Base-by-base conservation (phyloP, 2,113 vertebrate genomes). In the Crotalus viridis region DNA sequence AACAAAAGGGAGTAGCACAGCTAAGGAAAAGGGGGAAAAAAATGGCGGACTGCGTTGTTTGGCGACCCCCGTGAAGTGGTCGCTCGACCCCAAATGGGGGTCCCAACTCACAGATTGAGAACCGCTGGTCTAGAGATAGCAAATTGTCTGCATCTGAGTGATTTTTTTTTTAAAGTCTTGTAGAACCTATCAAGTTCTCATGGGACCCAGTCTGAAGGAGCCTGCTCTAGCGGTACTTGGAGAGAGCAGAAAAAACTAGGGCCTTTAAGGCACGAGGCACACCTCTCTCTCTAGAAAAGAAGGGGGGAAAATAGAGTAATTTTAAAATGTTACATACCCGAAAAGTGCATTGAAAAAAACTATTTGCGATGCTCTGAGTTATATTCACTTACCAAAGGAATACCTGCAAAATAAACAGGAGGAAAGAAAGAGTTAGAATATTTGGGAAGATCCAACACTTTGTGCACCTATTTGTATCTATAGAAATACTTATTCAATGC, bases 351-450 rank as follows among this genome's bases (percentile, higher is more conserved):
- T 21, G 54, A 56, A 43, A 28, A 89, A 56, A 64, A 89, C 48
- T 56, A 94, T 19, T 54, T 90, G 55, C 26, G 51, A 91, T 95
- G 89, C 93, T 91, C 93, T 94, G 91, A 88, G 21, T 93, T 96
- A 95, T n/a, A 90, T 52, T 94, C 97, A 98, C 98, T 98, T 98
- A 98, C 98, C 98, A 94, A 98, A 98, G 94, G 98, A 97, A 94
- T 98, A 98, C 98, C 98, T 98, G 97, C 89, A 98, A 98, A 96
- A 98, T 91, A 98, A 93, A 96, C 96, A 0, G 28, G 56, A 95
- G 74, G 94, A 90, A 93, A 95, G 48, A 92, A 81, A 81, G 74
- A 21, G 17, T 81, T 81, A 81, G 74, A 81, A 81, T 81, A 21
- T 21, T 43, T 43, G 21, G 33, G 74, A 43, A 81, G 69, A 39